Evolutionary conservation across 2,113 vertebrate genomes (phyloP), one percentile per base, ranked within the genome.

Genomic region (Cervus canadensis): DNA sequence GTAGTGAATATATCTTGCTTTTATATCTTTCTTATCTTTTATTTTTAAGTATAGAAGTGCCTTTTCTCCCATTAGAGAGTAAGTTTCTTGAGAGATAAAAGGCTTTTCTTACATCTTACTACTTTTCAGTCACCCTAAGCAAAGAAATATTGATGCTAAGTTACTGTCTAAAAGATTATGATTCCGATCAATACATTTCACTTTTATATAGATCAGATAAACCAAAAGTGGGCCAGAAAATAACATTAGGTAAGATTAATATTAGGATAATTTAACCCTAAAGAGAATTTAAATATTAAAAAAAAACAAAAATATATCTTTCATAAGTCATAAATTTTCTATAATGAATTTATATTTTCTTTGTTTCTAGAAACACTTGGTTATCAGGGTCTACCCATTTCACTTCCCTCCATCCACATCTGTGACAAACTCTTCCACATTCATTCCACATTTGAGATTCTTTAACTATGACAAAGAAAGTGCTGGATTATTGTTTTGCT

Each of bases 371-470:
- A 84, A 23, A 0, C 54, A 30, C 19, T 45, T 83, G 45, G 33
- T 60, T 90, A 28, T 25, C 25, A 10, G 5, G 25, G 19, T 17
- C 57, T 59, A n/a, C 17, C n/a, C 9, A 30, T 4, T 45, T 54
- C 54, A 13, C 40, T 87, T 95, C 15, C 19, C 62, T 12, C 1
- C 21, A 2, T 13, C 28, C 4, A 52, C 15, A 12, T 52, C 59
- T 16, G 26, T 43, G 36, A 7, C 33, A 84, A 79, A 86, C 81
- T 12, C 60, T 79, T 45, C 62, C 9, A 8, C 3, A 59, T 28
- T 26, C 60, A 93, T 87, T 59, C 19, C 76, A 81, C 23, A n/a
- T 87, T 94, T 92, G 64, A 95, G 60, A 91, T 97, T 84, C 95
- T 96, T 86, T 93, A 48, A 1, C 30, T 33, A 33, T 6, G 95